phyloP scores from a whole-genome alignment of 2,888 invertebrate species.

The Chloroclystis v-ata region DNA sequence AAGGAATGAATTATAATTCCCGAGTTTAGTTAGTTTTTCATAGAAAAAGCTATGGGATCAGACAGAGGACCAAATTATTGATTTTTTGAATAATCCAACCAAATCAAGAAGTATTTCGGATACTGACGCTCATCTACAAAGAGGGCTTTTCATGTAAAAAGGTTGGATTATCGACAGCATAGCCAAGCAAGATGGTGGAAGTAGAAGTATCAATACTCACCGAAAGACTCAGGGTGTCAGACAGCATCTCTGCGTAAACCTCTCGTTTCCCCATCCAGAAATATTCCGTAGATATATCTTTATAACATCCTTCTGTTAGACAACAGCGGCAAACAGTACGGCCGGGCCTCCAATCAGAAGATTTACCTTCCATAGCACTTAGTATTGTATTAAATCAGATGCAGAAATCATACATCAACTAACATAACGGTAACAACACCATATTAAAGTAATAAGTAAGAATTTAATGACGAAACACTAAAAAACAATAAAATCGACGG shows the following conservation, averaged over 20 bases:
- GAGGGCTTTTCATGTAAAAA: too few relatives aligned
- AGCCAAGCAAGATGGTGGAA: conserved; percentile 25
- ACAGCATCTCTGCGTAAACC: conserved; percentile 68
- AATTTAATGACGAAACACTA: too few relatives aligned
- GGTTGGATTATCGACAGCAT: conserved; percentile 31
- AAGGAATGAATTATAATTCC: too few relatives aligned
- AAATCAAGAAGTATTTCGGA: neutral
- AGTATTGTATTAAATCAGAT: too few relatives aligned
- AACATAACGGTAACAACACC: conserved; percentile 22
- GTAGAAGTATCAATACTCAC: conserved; percentile 41
- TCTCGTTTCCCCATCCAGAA: conserved; percentile 74
- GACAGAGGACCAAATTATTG: too few relatives aligned
- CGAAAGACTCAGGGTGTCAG: conserved; percentile 54
- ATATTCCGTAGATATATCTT: conserved; percentile 73
- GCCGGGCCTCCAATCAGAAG: conserved; percentile 65
- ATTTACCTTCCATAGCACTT: conserved; percentile 52
- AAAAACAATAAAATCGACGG: too few relatives aligned
- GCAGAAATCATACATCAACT: conserved; percentile 40
- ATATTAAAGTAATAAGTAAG: too few relatives aligned
- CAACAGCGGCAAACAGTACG: conserved; percentile 70
- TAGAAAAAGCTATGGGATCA: too few relatives aligned
- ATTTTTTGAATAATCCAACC: too few relatives aligned
- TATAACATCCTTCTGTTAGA: conserved; percentile 66
- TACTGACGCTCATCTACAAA: neutral
- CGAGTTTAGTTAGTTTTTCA: too few relatives aligned